These are phyloP conservation scores for Spialia ferax DNA, from an alignment of 2,888 invertebrate genomes.

Conservation along the genomic window DNA sequence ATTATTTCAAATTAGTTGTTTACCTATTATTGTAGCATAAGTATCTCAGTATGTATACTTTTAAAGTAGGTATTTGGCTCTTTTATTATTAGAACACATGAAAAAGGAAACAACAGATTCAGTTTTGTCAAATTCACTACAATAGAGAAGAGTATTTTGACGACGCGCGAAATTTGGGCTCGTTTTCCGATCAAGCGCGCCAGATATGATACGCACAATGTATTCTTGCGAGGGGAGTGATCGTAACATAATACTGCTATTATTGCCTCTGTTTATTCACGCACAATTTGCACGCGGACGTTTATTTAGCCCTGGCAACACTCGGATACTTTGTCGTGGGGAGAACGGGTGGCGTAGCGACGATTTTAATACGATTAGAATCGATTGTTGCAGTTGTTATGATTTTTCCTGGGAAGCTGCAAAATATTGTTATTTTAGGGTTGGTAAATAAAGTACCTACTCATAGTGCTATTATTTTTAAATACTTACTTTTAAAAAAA, in stretches of 20 bases:
- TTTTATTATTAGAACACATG: no score
- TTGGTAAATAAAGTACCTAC: not conserved
- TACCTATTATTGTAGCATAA: no score
- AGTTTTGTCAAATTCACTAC: not conserved
- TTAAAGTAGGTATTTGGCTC: no score
- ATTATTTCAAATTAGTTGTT: no score
- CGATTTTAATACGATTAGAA: constrained; percentile 46
- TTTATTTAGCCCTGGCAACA: constrained; percentile 81
- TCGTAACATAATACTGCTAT: constrained; percentile 80
- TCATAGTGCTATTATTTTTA: no score
- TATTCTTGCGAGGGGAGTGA: constrained; percentile 49
- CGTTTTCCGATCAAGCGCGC: constrained; percentile 51
- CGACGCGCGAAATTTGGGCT: constrained; percentile 31
- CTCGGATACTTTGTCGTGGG: constrained; percentile 49
- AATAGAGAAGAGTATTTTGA: not conserved
- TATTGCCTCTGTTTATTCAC: constrained; percentile 81
- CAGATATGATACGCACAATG: constrained; percentile 46
- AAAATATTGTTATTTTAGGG: constrained; percentile 10
- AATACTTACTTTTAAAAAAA: no score
- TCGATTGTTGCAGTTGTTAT: constrained; percentile 33
- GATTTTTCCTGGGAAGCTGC: constrained; percentile 13
- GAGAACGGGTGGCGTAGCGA: constrained; percentile 35
- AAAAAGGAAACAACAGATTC: not conserved
- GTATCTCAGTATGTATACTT: no score
- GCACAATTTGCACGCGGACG: constrained; percentile 80